These are phyloP conservation scores for Bombus polaris DNA, from an alignment of 1,140 invertebrate species.

Conservation along the genomic window DNA sequence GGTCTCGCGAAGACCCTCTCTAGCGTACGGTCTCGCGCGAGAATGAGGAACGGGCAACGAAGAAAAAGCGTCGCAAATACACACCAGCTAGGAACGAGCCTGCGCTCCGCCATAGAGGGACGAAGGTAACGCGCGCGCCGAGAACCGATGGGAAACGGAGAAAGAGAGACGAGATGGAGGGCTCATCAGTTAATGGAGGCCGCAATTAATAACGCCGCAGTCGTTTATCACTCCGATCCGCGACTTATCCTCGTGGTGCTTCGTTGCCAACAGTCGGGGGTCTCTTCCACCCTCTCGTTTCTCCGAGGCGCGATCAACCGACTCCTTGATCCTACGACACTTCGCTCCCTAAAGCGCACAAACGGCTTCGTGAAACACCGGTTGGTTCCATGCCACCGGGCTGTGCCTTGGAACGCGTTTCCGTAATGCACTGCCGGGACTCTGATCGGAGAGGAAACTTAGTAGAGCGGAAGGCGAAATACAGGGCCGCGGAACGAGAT, in stretches of 20 bases:
- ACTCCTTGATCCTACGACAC: constrained; percentile 54
- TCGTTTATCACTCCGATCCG: constrained; percentile 77
- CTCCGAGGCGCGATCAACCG: constrained; percentile 47
- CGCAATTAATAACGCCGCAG: constrained; percentile 75
- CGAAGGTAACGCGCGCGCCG: neutral
- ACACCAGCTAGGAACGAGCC: neutral
- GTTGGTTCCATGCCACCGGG: neutral
- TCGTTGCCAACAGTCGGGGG: constrained; percentile 55
- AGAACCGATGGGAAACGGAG: constrained; percentile 13
- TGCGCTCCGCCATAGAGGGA: neutral
- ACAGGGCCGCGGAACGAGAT: constrained; percentile 9
- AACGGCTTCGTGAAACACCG: constrained; percentile 5
- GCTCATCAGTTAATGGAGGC: constrained; percentile 76
- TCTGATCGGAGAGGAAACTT: constrained; percentile 34
- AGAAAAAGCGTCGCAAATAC: constrained; percentile 24
- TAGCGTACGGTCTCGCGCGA: neutral
- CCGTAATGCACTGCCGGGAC: constrained; percentile 47
- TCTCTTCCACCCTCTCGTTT: constrained; percentile 54
- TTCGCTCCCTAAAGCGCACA: constrained; percentile 28
- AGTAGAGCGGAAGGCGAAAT: constrained; percentile 42
- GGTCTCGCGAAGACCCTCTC: constrained; percentile 34
- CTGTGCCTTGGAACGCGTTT: constrained; percentile 41
- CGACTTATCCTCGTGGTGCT: constrained; percentile 70
- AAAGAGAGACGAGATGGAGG: constrained; percentile 55
- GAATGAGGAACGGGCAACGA: neutral